Conservation (phyloP, 2,888 invertebrate species). For the Augochlorella aurata region DNA sequence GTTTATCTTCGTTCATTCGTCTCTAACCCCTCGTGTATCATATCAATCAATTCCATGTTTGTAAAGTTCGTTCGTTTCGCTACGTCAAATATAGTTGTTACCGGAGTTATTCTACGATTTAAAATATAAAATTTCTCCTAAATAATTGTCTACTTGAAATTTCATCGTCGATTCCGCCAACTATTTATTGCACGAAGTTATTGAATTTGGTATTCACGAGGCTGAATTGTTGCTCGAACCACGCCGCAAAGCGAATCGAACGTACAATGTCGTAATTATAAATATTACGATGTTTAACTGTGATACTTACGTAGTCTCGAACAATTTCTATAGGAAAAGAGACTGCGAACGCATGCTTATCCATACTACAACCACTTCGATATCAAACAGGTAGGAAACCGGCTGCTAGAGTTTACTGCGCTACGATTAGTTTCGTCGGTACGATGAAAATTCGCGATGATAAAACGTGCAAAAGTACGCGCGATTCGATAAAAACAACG, state of each 20-base stretch:
- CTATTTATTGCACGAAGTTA: constrained; percentile 5
- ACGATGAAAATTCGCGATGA: constrained; percentile 26
- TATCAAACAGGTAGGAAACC: constrained; percentile 53
- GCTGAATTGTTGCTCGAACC: constrained; percentile 15
- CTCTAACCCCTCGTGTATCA: neutral
- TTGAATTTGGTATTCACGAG: neutral
- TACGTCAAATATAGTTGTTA: neutral
- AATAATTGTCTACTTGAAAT: neutral
- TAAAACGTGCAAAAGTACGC: constrained; percentile 18
- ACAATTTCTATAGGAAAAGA: constrained; percentile 37
- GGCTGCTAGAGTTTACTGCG: constrained; percentile 35
- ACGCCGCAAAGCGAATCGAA: neutral
- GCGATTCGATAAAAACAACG: neutral
- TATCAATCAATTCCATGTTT: neutral
- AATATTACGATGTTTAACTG: constrained; percentile 5
- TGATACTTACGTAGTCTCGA: constrained; percentile 18
- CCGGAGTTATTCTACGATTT: neutral
- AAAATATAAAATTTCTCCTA: neutral
- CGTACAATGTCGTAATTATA: constrained; percentile 34
- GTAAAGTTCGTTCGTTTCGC: neutral
- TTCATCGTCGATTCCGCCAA: neutral
- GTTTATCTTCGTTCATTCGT: neutral
- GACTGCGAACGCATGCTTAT: constrained; percentile 55
- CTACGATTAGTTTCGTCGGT: constrained; percentile 33
- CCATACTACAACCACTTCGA: constrained; percentile 43